These are phyloP conservation scores for Caenorhabditis sp. DNA, from an alignment of 2,888 invertebrate genomes.

Conservation along the genomic window DNA sequence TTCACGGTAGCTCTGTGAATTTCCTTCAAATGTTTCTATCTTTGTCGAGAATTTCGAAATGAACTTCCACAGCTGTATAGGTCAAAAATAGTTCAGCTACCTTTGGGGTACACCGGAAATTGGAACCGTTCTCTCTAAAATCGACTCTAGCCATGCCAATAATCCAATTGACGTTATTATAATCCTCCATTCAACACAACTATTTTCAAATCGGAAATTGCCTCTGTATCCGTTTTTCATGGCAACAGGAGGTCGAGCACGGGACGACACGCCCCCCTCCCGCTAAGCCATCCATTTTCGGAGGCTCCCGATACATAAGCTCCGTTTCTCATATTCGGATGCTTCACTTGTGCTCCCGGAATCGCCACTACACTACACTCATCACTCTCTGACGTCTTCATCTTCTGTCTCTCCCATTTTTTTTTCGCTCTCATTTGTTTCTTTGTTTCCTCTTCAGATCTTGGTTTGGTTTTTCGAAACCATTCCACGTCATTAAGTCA, in stretches of 20 bases:
- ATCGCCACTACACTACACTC: too few species aligned
- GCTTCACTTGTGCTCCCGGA: background rate
- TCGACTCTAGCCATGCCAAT: too few species aligned
- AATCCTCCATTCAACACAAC: background rate
- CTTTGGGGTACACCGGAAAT: background rate
- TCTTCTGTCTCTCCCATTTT: background rate
- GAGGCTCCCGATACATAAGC: background rate
- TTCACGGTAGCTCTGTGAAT: too few species aligned
- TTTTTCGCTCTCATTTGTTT: background rate
- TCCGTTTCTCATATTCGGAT: background rate
- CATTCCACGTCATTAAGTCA: slow-evolving; percentile 9
- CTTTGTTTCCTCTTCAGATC: slow-evolving; percentile 10
- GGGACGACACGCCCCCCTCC: slow-evolving; percentile 6
- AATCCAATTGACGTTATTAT: background rate
- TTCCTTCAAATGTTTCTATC: too few species aligned
- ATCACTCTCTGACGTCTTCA: background rate
- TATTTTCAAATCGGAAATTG: slow-evolving; percentile 17
- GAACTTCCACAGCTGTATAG: too few species aligned
- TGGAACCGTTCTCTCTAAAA: too few species aligned
- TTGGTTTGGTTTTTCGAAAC: background rate
- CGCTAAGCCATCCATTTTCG: slow-evolving; percentile 18
- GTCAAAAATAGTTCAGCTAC: background rate
- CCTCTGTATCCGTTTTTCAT: slow-evolving; percentile 24
- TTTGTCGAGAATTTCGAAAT: too few species aligned
- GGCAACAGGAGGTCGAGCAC: background rate